Percentiles rank a stretch among this genome's conserved stretches.
Evolutionary conservation across 2,113 vertebrate species (phyloP).

Genomic region (Notarius lentiginosus): DNA sequence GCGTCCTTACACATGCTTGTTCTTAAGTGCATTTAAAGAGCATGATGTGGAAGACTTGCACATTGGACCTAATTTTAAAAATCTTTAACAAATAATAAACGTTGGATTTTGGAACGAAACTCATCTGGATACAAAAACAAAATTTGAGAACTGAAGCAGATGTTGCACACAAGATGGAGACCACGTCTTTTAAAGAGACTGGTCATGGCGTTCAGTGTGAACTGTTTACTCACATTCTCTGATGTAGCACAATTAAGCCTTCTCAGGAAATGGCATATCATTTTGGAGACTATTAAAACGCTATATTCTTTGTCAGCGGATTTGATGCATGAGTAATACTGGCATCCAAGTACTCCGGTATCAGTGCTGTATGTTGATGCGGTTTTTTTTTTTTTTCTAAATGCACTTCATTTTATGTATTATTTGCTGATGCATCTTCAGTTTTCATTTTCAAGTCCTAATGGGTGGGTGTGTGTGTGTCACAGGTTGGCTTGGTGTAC

Average conservation of each 20-base stretch:
- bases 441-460: neutral
- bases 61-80: no score
- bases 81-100: neutral
- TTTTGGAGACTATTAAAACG: neutral
- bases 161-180: neutral
- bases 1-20: neutral
- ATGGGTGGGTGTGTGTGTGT: neutral
- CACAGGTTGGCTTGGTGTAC: constrained; percentile 94
- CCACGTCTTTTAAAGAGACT: neutral
- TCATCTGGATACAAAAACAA: neutral
- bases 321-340: neutral
- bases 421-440: neutral
- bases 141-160: neutral
- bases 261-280: neutral
- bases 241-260: neutral
- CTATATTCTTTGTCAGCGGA: neutral
- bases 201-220: neutral
- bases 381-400: no score
- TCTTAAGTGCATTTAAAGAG: neutral
- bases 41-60: neutral
- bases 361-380: no score
- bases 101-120: neutral
- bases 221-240: neutral
- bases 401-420: neutral
- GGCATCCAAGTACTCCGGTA: no score